Conservation (phyloP, 2,797 vertebrate genomes). For the Kryptolebias ocellatus region DNA sequence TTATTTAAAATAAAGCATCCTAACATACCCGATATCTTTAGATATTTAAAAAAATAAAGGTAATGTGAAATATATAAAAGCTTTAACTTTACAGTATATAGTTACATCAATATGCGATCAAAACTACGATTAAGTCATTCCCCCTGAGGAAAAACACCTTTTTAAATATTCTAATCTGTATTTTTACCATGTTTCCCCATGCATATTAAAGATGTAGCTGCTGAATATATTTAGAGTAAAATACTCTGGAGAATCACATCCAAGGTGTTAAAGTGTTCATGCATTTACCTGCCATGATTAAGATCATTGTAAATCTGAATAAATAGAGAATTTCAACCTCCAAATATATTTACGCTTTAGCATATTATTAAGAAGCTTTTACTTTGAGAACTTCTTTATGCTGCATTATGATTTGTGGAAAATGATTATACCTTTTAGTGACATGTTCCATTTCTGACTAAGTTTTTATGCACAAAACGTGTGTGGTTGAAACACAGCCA, state of each 20-base stretch:
- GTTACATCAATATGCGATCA: too few species aligned
- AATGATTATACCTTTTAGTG: too few species aligned
- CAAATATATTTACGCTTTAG: neutral
- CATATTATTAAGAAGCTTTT: neutral
- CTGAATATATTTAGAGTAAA: neutral
- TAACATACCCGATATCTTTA: too few species aligned
- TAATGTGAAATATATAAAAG: too few species aligned
- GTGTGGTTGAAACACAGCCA: too few species aligned
- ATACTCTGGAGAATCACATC: neutral
- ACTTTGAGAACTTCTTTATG: too few species aligned
- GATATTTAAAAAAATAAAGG: too few species aligned
- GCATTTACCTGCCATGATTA: neutral
- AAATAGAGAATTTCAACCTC: neutral
- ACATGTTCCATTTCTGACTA: too few species aligned
- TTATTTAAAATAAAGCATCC: too few species aligned
- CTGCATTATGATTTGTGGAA: neutral
- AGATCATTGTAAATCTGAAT: too few species aligned
- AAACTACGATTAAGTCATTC: neutral
- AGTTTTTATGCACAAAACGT: too few species aligned
- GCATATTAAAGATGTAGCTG: neutral
- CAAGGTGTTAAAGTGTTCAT: conserved; percentile 1
- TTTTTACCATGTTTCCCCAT: neutral
- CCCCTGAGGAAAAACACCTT: neutral
- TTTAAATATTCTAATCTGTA: neutral
- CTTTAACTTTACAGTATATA: too few species aligned